Conservation (phyloP, 2,797 vertebrate genomes). For the Holocentrus rufus region DNA sequence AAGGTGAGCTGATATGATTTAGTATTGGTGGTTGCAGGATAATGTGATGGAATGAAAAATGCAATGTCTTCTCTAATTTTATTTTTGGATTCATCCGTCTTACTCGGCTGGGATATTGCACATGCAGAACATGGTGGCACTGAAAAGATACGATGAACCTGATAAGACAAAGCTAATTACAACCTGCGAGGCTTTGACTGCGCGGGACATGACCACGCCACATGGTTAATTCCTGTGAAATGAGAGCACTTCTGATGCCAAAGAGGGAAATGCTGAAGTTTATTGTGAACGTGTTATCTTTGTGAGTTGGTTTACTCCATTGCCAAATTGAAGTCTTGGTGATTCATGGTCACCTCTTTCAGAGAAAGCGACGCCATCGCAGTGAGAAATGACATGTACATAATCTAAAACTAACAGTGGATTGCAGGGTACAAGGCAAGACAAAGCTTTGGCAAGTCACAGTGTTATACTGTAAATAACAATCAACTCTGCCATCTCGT, state of each 20-base stretch:
- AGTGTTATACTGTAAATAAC: conserved; percentile 47
- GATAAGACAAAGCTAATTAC: conserved; percentile 2
- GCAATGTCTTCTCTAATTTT: not conserved
- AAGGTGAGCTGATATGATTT: not conserved
- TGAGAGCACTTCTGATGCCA: conserved; percentile 32
- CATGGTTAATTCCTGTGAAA: conserved; percentile 24
- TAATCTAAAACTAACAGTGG: conserved; percentile 20
- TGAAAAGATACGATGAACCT: conserved; percentile 3
- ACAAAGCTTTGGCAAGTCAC: conserved; percentile 42
- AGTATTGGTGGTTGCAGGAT: too few relatives aligned
- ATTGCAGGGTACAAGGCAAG: conserved; percentile 20
- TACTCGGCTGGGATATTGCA: not conserved
- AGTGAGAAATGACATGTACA: conserved; percentile 19
- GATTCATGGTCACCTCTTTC: conserved; percentile 16
- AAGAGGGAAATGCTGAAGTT: not conserved
- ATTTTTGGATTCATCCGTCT: not conserved
- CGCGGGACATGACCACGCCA: conserved; percentile 14
- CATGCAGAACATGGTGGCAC: not conserved
- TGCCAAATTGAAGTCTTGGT: not conserved
- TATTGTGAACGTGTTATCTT: conserved; percentile 13
- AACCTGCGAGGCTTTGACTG: conserved; percentile 25
- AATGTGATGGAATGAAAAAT: not conserved
- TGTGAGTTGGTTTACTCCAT: not conserved
- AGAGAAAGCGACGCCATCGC: conserved; percentile 33
- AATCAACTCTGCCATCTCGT: conserved; percentile 38